Conservation (phyloP, 30 jellyfish, hydroid and myxozoan species). For the Mastigias papua region DNA sequence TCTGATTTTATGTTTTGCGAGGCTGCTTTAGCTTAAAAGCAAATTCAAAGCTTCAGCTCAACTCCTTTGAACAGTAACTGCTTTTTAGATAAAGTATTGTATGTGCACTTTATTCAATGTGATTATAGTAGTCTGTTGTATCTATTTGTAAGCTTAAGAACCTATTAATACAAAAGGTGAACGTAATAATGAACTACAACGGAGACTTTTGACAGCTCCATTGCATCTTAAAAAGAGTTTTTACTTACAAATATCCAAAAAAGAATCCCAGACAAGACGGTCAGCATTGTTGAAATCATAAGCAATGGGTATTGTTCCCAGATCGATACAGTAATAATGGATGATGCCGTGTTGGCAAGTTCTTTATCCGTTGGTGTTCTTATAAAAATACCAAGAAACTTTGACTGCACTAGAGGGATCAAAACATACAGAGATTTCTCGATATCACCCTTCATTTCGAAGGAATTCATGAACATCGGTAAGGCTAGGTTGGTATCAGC, state of each 20-base stretch:
- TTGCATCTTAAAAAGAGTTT: no score
- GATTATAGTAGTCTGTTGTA: no score
- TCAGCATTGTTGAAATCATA: constrained; percentile 19
- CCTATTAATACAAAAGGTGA: no score
- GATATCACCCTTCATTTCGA: constrained; percentile 7
- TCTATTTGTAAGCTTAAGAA: no score
- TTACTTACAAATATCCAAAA: constrained; percentile 63
- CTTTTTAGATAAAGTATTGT: no score
- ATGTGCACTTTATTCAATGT: no score
- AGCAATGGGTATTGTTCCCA: constrained; percentile 44
- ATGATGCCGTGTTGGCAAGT: constrained; percentile 47
- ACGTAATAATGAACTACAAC: no score
- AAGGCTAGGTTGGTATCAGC: constrained; percentile 45
- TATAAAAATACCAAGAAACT: constrained; percentile 13
- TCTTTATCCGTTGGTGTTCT: constrained; percentile 19
- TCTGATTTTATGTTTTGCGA: no score
- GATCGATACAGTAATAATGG: background rate
- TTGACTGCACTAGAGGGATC: constrained; percentile 40
- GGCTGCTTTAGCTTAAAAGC: no score
- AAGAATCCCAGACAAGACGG: constrained; percentile 51
- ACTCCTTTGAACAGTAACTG: no score
- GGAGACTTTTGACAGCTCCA: no score
- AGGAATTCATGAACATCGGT: constrained; percentile 15
- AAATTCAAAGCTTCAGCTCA: no score
- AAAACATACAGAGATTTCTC: background rate